Evolutionary conservation across 2,888 invertebrate genomes (phyloP).

Genomic region (Agonopterix subpropinquella): DNA sequence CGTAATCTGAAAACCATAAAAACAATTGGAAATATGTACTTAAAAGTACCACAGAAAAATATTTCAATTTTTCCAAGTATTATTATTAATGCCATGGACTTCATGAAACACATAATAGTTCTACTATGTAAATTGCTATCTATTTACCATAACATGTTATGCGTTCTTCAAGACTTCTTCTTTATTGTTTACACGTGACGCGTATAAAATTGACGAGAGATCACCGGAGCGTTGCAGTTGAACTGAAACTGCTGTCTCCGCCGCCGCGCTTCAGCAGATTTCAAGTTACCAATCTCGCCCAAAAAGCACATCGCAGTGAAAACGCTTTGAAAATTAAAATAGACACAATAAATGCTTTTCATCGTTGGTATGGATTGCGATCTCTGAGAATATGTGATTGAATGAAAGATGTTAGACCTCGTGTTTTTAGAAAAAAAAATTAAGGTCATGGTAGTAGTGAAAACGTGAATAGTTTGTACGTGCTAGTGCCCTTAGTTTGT

Average conservation of each 20-base stretch:
- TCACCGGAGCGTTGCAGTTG: conserved; percentile 33
- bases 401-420: conserved; percentile 23
- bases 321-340: too few species aligned
- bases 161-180: conserved; percentile 18
- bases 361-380: not conserved
- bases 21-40: too few species aligned
- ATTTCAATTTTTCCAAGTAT: conserved; percentile 1
- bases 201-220: conserved; percentile 38
- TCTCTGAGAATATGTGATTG: conserved; percentile 12
- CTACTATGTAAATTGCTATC: conserved; percentile 24
- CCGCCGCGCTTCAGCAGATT: conserved; percentile 16
- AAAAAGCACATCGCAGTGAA: too few species aligned
- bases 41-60: too few species aligned
- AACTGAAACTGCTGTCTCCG: conserved; percentile 20
- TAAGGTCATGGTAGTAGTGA: conserved; percentile 33
- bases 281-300: too few species aligned
- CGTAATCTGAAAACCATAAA: too few species aligned
- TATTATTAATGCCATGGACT: conserved; percentile 11
- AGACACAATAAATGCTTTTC: too few species aligned
- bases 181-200: conserved; percentile 45
- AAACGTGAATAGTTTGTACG: conserved; percentile 33
- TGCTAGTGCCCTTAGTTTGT: conserved; percentile 36
- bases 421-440: conserved; percentile 33
- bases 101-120: conserved; percentile 14
- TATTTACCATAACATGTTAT: conserved; percentile 26